phyloP scores from a whole-genome alignment of 1,140 invertebrate genomes.

The Drosophila grimshawi region DNA sequence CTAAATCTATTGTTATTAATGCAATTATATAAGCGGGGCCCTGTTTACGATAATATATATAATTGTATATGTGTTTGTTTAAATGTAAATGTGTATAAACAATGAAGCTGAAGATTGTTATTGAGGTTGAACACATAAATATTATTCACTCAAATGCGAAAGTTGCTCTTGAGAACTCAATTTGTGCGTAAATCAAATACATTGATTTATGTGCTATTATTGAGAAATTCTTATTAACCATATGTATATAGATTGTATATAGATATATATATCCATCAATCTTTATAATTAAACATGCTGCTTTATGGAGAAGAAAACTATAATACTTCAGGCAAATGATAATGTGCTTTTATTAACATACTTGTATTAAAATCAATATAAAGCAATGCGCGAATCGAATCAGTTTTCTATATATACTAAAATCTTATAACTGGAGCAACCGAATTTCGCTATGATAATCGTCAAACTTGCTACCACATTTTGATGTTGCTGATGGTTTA shows the following conservation, averaged over 20 bases:
- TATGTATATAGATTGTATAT: too few relatives aligned
- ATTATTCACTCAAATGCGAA: neutral
- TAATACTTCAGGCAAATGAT: too few relatives aligned
- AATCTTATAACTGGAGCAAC: slow-evolving; percentile 11
- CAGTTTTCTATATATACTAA: too few relatives aligned
- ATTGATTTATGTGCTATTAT: neutral
- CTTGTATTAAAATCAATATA: neutral
- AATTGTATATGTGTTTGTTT: neutral
- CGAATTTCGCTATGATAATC: neutral
- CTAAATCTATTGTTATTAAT: slow-evolving; percentile 8
- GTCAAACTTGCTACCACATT: neutral
- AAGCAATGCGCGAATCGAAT: too few relatives aligned
- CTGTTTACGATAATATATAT: neutral
- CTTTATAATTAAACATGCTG: too few relatives aligned
- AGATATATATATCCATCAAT: too few relatives aligned
- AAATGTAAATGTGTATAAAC: neutral
- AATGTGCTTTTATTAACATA: neutral
- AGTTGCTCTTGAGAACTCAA: neutral
- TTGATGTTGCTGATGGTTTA: slow-evolving; percentile 5
- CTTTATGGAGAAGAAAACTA: too few relatives aligned
- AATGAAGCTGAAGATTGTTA: neutral
- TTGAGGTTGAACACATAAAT: neutral
- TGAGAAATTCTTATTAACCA: neutral
- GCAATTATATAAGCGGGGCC: slow-evolving; percentile 1
- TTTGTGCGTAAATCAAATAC: neutral